Percentiles rank a stretch among this genome's conserved stretches.
phyloP scores from a whole-genome alignment of 2,888 invertebrate species.

The Pheosia gnoma region DNA sequence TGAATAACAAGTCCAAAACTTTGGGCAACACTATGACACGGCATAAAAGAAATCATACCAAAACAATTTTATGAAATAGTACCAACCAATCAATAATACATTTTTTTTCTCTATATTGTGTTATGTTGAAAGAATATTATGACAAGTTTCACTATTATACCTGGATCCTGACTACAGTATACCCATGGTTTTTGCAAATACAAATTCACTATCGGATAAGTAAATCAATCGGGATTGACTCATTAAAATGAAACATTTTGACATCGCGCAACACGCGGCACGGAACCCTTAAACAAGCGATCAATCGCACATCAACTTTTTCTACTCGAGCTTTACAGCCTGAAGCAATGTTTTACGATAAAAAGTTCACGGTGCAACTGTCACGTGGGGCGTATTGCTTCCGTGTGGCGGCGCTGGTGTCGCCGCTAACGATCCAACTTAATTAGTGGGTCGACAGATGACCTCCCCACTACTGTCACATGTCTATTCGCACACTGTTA shows the following conservation, averaged over 20 bases:
- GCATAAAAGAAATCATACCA: too few species aligned
- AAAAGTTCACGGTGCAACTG: constrained; percentile 76
- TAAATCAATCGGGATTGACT: neutral
- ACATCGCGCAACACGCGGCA: neutral
- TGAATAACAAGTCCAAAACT: too few species aligned
- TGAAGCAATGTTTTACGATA: constrained; percentile 64
- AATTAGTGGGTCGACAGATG: constrained; percentile 53
- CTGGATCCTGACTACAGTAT: too few species aligned
- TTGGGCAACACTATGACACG: too few species aligned
- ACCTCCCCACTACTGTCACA: constrained; percentile 18
- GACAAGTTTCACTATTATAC: too few species aligned
- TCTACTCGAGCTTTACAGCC: constrained; percentile 57
- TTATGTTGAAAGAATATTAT: too few species aligned
- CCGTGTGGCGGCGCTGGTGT: constrained; percentile 47
- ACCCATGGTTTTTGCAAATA: too few species aligned
- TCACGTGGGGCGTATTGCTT: constrained; percentile 54
- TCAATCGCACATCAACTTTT: constrained; percentile 20
- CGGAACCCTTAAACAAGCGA: neutral
- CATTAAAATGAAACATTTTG: neutral
- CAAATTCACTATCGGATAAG: neutral
- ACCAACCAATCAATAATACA: too few species aligned
- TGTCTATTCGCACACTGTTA: constrained; percentile 24
- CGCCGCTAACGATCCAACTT: constrained; percentile 48
- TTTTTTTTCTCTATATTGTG: too few species aligned
- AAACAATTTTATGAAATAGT: too few species aligned